These are phyloP conservation scores for Mesopsocus fuscifrons DNA, from an alignment of 2,888 invertebrate genomes.

Conservation along the genomic window DNA sequence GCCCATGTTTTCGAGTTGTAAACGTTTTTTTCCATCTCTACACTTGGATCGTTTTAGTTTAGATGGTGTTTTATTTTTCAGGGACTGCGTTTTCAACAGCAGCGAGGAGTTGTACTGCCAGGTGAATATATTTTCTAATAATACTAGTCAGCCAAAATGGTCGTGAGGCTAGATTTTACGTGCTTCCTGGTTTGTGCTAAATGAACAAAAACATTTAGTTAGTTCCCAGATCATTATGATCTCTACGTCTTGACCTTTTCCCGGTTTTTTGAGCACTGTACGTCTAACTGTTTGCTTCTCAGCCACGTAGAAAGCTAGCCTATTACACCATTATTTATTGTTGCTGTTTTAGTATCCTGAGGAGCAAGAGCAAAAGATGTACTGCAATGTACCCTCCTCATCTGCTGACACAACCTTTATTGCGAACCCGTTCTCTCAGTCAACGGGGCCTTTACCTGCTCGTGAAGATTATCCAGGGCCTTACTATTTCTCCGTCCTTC, in stretches of 20 bases:
- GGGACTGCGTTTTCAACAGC: background rate
- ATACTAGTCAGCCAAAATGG: background rate
- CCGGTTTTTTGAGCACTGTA: background rate
- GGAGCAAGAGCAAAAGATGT: background rate
- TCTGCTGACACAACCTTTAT: constrained; percentile 1
- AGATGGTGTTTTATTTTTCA: background rate
- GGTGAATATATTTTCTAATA: background rate
- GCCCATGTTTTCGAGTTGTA: too few species aligned
- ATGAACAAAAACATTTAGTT: background rate
- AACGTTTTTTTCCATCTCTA: too few species aligned
- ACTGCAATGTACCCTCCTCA: background rate
- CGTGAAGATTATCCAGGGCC: constrained; percentile 3
- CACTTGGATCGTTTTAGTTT: background rate
- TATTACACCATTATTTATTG: background rate
- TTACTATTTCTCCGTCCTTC: background rate
- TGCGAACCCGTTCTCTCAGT: too few species aligned
- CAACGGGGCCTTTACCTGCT: constrained; percentile 2
- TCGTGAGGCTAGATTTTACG: too few species aligned
- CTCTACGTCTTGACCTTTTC: background rate
- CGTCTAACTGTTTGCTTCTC: too few species aligned
- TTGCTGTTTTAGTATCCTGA: background rate
- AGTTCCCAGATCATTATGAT: too few species aligned
- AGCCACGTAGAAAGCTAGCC: too few species aligned
- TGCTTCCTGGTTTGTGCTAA: too few species aligned
- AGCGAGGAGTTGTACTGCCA: background rate